phyloP scores from a whole-genome alignment of 2,888 invertebrate genomes.

The Caenorhabditis becei region DNA sequence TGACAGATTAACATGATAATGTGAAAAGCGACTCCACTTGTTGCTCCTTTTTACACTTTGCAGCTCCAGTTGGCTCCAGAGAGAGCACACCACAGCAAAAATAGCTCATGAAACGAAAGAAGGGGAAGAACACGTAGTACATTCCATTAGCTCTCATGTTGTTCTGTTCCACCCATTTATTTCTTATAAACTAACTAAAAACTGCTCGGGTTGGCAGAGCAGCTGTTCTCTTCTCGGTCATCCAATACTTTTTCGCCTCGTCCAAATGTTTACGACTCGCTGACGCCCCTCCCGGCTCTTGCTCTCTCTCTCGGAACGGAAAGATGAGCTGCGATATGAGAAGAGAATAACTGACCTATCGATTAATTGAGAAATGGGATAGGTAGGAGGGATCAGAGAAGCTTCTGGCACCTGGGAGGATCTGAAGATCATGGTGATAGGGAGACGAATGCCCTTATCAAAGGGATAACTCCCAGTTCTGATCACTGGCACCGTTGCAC shows the following conservation, averaged over 20 bases:
- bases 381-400: neutral
- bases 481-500: too few relatives aligned
- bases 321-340: neutral
- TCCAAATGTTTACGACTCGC: conserved; percentile 57
- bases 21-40: conserved; percentile 40
- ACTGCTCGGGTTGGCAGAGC: neutral
- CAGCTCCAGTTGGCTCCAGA: neutral
- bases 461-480: too few relatives aligned
- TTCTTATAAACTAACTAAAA: conserved; percentile 20
- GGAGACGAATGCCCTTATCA: too few relatives aligned
- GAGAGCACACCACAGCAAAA: too few relatives aligned
- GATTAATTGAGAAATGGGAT: neutral
- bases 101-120: neutral
- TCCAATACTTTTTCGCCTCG: conserved; percentile 51
- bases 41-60: conserved; percentile 41
- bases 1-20: conserved; percentile 49
- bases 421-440: too few relatives aligned
- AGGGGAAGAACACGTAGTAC: neutral
- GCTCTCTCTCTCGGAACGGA: neutral
- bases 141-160: neutral
- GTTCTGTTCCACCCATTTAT: neutral
- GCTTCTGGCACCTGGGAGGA: too few relatives aligned
- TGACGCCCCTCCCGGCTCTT: conserved; percentile 41
- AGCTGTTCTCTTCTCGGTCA: conserved; percentile 52
- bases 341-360: conserved; percentile 8